Conservation (phyloP, 2,888 invertebrate genomes). For the Eristalis arbustorum region DNA sequence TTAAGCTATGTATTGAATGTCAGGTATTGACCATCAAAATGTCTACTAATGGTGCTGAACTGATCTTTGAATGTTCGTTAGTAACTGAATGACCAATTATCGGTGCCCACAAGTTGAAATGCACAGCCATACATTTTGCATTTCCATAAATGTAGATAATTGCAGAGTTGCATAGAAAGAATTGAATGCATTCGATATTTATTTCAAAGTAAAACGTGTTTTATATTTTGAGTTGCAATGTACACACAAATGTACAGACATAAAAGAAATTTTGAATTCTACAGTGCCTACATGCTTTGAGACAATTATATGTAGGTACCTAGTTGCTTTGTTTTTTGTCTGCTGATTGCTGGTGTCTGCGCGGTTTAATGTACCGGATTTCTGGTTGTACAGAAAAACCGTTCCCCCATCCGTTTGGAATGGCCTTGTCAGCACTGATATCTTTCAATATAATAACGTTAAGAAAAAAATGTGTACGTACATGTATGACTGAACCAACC, state of each 20-base stretch:
- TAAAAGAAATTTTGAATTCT: background rate
- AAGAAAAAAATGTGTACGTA: background rate
- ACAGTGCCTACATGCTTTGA: background rate
- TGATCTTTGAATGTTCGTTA: background rate
- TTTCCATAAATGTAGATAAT: too few relatives aligned
- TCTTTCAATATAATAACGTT: background rate
- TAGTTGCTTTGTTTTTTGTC: background rate
- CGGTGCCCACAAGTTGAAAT: background rate
- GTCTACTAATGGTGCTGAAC: background rate
- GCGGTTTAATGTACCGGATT: constrained; percentile 10
- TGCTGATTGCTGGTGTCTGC: background rate
- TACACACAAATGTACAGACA: too few relatives aligned
- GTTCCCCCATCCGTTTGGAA: background rate
- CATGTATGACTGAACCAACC: background rate
- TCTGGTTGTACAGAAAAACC: constrained; percentile 9
- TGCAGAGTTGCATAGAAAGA: too few relatives aligned
- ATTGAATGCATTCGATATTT: too few relatives aligned
- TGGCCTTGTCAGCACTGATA: constrained; percentile 6
- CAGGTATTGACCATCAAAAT: constrained; percentile 35
- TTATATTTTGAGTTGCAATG: background rate
- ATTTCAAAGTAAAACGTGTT: too few relatives aligned
- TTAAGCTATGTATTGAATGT: constrained; percentile 23
- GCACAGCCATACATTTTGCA: background rate
- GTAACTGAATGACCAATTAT: background rate
- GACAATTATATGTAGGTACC: too few relatives aligned